Evolutionary conservation across 1,140 invertebrate species (phyloP).

Genomic region (Reticulitermes speratus): DNA sequence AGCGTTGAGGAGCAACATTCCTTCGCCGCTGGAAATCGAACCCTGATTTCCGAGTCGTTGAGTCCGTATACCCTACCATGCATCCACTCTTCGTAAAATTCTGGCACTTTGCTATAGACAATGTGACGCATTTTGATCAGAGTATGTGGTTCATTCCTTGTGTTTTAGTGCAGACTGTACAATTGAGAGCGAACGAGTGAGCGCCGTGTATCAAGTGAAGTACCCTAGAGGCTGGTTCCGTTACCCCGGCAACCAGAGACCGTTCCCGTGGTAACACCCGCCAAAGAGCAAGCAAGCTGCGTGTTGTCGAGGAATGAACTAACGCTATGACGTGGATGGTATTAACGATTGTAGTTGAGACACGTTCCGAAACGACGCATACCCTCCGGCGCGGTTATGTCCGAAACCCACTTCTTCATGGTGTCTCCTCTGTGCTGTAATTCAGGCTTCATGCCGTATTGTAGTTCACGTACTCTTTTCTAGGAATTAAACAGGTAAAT

Average conservation of each 20-base stretch:
- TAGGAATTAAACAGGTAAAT: background rate
- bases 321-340: slow-evolving; percentile 8
- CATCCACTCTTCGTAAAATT: too few species aligned
- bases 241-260: slow-evolving; percentile 1
- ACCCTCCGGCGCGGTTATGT: background rate
- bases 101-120: too few species aligned
- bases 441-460: background rate
- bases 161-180: background rate
- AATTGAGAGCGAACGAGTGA: background rate
- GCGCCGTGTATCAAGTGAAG: slow-evolving; percentile 13
- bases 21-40: too few species aligned
- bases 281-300: slow-evolving; percentile 2
- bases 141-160: too few species aligned
- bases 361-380: background rate
- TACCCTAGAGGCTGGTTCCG: slow-evolving; percentile 7
- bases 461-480: background rate
- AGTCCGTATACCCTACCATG: too few species aligned
- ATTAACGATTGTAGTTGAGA: background rate
- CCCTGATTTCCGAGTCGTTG: too few species aligned
- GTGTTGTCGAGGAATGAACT: background rate
- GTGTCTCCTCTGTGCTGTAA: background rate
- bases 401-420: background rate
- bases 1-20: too few species aligned
- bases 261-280: slow-evolving; percentile 1
- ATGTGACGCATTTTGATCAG: too few species aligned